Evolutionary conservation across 2,113 vertebrate genomes (phyloP).

Genomic region (Paradoxurus hermaphroditus): DNA sequence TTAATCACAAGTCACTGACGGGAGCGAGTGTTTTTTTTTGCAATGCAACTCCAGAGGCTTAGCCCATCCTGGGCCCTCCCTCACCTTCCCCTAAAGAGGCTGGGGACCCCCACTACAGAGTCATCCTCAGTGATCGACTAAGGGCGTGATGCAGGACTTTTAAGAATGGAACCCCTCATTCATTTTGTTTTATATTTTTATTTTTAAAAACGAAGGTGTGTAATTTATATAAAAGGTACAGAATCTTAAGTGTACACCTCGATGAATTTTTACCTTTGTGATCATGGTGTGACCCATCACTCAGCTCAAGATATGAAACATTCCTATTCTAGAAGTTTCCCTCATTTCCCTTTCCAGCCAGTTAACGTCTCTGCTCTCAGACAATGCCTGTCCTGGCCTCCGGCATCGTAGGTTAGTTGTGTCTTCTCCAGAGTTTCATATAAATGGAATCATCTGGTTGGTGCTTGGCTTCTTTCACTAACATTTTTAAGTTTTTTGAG

Average conservation of each 20-base stretch:
- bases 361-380: neutral
- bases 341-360: neutral
- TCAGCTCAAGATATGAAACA: neutral
- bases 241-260: neutral
- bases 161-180: neutral
- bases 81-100: neutral
- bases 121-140: fast-evolving
- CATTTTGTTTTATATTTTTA: neutral
- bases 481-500: neutral
- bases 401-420: neutral
- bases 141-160: neutral
- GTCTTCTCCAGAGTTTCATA: neutral
- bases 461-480: neutral
- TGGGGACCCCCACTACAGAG: neutral
- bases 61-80: neutral
- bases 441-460: neutral
- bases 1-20: slow-evolving; percentile 69
- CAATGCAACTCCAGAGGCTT: neutral
- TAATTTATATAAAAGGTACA: neutral
- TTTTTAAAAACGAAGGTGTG: neutral
- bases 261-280: neutral
- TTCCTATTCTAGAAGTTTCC: neutral
- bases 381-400: neutral
- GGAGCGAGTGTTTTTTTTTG: neutral
- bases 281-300: neutral